phyloP scores from a whole-genome alignment of 2,113 vertebrate species.

The Albula goreensis region DNA sequence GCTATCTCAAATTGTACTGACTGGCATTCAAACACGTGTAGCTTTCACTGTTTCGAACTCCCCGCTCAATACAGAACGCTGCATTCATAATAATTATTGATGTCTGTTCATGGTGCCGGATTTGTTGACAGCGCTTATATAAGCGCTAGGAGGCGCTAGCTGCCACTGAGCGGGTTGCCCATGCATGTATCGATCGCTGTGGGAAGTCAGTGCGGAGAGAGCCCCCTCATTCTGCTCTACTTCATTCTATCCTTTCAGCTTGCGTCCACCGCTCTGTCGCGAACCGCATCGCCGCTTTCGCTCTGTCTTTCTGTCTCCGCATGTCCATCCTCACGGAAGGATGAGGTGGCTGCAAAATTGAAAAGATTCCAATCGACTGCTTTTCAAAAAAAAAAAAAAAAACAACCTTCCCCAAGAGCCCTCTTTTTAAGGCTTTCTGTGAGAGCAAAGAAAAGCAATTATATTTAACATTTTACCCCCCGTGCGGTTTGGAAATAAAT shows the following conservation, averaged over 20 bases:
- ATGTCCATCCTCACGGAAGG: background rate
- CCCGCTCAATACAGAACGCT: background rate
- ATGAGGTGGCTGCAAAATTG: conserved; percentile 6
- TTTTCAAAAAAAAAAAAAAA: background rate
- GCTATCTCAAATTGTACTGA: no score
- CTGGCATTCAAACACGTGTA: background rate
- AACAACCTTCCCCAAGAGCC: background rate
- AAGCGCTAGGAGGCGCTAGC: conserved; percentile 52
- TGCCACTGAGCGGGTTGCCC: conserved; percentile 38
- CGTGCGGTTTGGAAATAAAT: conserved; percentile 32
- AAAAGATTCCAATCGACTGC: conserved; percentile 1
- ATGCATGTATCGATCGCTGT: conserved; percentile 38
- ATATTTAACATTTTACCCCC: conserved; percentile 11
- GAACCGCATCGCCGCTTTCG: conserved; percentile 7
- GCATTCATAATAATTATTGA: background rate
- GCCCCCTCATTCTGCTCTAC: conserved; percentile 35
- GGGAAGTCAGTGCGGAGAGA: conserved; percentile 50
- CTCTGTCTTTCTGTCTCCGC: conserved; percentile 5
- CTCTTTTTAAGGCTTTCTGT: background rate
- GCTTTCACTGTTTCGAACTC: background rate
- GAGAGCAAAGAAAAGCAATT: background rate
- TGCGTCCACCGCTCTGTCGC: conserved; percentile 42
- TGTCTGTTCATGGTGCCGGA: background rate
- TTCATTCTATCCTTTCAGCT: conserved; percentile 46
- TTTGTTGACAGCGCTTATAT: conserved; percentile 20